Percentiles rank a stretch among this genome's conserved stretches.
These are phyloP conservation scores for Zosterops pallidus DNA, from an alignment of 2,113 vertebrate species.

Conservation along the genomic window DNA sequence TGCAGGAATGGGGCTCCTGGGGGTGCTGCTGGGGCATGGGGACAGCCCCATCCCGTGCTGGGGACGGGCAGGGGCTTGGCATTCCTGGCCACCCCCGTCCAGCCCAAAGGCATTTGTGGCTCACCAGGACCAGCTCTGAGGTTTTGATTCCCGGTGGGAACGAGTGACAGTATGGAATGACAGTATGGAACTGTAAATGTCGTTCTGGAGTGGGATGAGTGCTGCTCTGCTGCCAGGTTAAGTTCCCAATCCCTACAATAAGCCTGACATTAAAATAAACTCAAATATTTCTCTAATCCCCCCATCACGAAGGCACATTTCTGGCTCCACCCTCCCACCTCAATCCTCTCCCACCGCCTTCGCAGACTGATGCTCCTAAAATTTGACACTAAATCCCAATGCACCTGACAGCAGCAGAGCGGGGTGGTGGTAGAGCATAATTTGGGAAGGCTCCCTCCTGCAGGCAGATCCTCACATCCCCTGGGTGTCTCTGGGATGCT, in stretches of 20 bases:
- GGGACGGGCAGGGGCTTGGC: not conserved
- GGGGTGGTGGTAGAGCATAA: not conserved
- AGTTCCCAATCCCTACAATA: not conserved
- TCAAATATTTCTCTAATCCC: constrained; percentile 26
- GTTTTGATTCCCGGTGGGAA: not conserved
- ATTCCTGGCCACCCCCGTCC: not conserved
- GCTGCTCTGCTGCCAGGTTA: not conserved
- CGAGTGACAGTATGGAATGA: not conserved
- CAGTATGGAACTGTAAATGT: not conserved
- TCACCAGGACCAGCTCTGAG: not conserved
- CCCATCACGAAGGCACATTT: not conserved
- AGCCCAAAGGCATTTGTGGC: not conserved
- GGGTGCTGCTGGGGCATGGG: not conserved
- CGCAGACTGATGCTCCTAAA: not conserved
- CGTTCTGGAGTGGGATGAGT: fast-evolving
- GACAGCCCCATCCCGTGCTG: fast-evolving
- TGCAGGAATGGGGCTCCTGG: not conserved
- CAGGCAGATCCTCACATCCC: fast-evolving
- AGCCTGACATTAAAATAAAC: constrained; percentile 29
- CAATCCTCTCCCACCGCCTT: not conserved
- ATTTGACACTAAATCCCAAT: not conserved
- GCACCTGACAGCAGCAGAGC: fast-evolving
- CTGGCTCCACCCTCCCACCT: not conserved
- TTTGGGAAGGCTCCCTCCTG: not conserved
- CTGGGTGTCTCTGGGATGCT: not conserved